Base-by-base conservation (phyloP, 2,888 invertebrate species). In the Lochmaea capreae region DNA sequence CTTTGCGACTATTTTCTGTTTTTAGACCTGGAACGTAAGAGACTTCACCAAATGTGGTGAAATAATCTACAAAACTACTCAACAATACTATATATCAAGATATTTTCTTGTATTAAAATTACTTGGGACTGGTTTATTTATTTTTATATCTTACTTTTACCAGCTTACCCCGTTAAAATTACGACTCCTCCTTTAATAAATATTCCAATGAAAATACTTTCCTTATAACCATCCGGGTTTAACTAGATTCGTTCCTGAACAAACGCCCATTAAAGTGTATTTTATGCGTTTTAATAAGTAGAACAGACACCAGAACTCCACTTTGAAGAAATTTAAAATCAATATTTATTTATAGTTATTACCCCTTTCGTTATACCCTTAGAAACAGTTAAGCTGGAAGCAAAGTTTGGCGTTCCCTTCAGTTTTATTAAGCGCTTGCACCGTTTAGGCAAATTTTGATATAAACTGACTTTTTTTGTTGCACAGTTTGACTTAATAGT, bases 281-380 rank as follows among this genome's bases (percentile, higher is more conserved):
- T 52, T 52, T 52, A 52, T 52, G 52, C 8, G n/a, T 52, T 52
- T n/a, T 52, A 52, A 52, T 52, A 52, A 52, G 14, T 46, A 14
- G 16, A 52, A 52, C 52, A 52, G 16, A 16, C 16, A 52, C 52
- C 14, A 16, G 52, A 52, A 14, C 6, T 52, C 14, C 16, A 16
- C 52, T 52, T 16, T 16, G 2, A 52, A 52, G 14, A 52, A 52
- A 52, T 5, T 52, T 16, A 16, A n/a, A 52, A 52, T 52, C 52
- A 52, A 52, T 52, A 16, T 52, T 9, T n/a, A 52, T 52, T 52
- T n/a, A n/a, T 4, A 8, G 16, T 16, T 52, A n/a, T 52, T 52
- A 52, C n/a, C 52, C 14, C 46, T 46, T 46, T 46, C 12, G 46
- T 12, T 46, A 12, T 46, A 46, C 14, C 12, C 14, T 16, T 52